These are phyloP conservation scores for Leptinotarsa rubiginosa DNA, from an alignment of 2,888 invertebrate species.

Conservation along the genomic window DNA sequence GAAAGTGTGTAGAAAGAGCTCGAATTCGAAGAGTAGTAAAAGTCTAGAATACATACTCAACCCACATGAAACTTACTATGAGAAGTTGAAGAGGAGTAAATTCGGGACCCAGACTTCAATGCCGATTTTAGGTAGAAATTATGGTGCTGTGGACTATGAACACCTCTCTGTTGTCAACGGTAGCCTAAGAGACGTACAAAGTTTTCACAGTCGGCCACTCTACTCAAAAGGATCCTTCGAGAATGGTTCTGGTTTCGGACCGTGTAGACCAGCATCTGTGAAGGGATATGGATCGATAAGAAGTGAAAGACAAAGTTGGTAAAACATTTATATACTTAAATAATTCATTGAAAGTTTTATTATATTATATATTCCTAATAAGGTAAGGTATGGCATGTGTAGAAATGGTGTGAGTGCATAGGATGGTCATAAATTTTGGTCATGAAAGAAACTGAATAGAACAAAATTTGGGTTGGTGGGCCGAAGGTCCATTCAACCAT, in stretches of 20 bases:
- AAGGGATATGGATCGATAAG: constrained; percentile 50
- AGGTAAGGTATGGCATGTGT: too few relatives aligned
- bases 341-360: too few relatives aligned
- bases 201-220: constrained; percentile 49
- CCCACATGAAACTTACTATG: constrained; percentile 68
- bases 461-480: too few relatives aligned
- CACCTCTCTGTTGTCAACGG: constrained; percentile 70
- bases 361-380: too few relatives aligned
- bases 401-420: too few relatives aligned
- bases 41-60: constrained; percentile 71
- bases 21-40: constrained; percentile 62
- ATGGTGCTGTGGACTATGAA: constrained; percentile 74
- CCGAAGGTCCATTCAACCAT: too few relatives aligned
- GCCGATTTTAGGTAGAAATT: constrained; percentile 22
- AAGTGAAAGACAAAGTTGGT: constrained; percentile 46
- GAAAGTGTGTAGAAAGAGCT: constrained; percentile 62
- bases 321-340: neutral
- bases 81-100: constrained; percentile 62
- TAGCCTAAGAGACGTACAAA: constrained; percentile 61
- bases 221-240: constrained; percentile 61
- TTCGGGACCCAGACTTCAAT: constrained; percentile 46
- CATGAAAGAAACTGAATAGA: too few relatives aligned
- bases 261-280: constrained; percentile 31
- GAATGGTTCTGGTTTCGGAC: constrained; percentile 49
- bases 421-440: too few relatives aligned